Evolutionary conservation across 2,113 vertebrate species (phyloP), one percentile per base, ranked within the genome.

Genomic region (Actenoides lindsayi): DNA sequence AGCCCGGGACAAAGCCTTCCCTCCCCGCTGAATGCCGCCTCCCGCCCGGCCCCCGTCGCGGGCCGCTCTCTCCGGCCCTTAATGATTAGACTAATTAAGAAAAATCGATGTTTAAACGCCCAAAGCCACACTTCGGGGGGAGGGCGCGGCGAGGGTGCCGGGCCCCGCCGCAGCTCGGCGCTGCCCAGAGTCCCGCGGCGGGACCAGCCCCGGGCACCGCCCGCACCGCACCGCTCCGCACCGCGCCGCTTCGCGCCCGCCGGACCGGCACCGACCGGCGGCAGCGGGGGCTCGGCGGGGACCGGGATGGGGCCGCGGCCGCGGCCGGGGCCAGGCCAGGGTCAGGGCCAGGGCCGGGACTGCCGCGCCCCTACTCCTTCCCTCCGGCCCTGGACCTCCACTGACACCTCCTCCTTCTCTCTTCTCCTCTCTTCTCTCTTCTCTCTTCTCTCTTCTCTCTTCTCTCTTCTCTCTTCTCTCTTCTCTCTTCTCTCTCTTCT

Each of bases 21-120:
- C 9, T 27, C 35, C 46, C 16, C 53, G 8, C 44, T 16, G 39
- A 44, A 31, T 37, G 60, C 79, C 39, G 16, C 62, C 62, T 20
- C 21, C 59, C 51, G 51, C 25, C 28, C 64, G 2, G 24, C 67
- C 28, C 56, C 5, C 44, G 59, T 42, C 30, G 27, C 4, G 3
- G 46, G 9, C 59, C 54, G 23, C 86, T 69, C 68, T 65, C 50
- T 39, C 27, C 16, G n/a, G 60, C 37, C 62, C 74, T 53, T 83
- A 79, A 76, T 73, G 84, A 87, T 90, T 87, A 51, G 31, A 70
- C 73, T 93, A 86, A 94, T 96, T 81, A 95, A 65, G 84, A 68
- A 92, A 60, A 83, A 85, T 83, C 90, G 46, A 71, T 62, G 83
- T 89, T 88, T 93, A 87, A 75, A 73, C 60, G 25, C 35, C 78